Evolutionary conservation across 2,113 vertebrate species (phyloP), one percentile per base, ranked within the genome.

Genomic region (Chloropsis hardwickii): DNA sequence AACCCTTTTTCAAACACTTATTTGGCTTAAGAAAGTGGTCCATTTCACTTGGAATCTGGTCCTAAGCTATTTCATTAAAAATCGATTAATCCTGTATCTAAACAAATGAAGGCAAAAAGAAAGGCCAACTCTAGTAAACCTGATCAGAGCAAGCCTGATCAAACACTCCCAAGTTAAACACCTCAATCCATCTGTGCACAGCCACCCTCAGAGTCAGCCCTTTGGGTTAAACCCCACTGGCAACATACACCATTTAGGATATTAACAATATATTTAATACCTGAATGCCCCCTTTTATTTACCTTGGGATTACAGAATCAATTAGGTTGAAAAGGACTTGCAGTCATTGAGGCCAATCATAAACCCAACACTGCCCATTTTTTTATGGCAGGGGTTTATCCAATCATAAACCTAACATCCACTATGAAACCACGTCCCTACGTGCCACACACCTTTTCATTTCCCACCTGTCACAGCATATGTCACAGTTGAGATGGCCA

Each of bases 61-160:
- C 11, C 31, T 48, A 16, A 13, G 40, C 44, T 61, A 12, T 37
- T 47, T 35, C 61, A 54, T 56, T 53, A 45, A 25, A 54, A 45
- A 53, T 37, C 0, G 0, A 40, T 76, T 42, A 12, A 44, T 42
- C 24, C 16, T 0, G 0, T 93, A 65, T 27, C 29, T 47, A 33
- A 64, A 76, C 31, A 57, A 91, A 81, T 0, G 0, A 51, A 67
- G 47, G 51, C 64, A 67, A 53, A 37, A 72, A 89, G 25, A 48
- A 89, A 56, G 28, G 31, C 50, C 50, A 70, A 7, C n/a, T 57
- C 66, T 6, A 27, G 81, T 28, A 48, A 69, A 57, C 45, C 37
- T 40, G 58, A 56, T 80, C 51, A 61, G 6, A 61, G 47, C 24
- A n/a, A 90, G 6, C 9, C 60, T 42, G 20, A 60, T 56, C 51